Percentiles rank a stretch among this genome's conserved stretches.
Conservation (phyloP, 2,797 vertebrate species). For the Epinephelus malabaricus region DNA sequence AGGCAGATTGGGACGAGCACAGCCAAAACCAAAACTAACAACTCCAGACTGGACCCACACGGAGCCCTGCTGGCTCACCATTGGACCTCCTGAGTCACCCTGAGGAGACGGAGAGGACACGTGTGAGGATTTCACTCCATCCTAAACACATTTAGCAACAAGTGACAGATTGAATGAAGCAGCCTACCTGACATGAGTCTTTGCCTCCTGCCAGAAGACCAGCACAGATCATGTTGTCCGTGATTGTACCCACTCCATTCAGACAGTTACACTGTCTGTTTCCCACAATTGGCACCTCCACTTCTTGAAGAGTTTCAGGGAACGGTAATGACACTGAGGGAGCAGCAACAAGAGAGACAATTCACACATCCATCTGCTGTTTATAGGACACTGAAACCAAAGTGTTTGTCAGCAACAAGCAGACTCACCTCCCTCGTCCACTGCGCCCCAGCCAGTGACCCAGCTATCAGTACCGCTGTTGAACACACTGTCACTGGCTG, state of each 20-base stretch:
- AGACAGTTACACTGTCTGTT: conserved; percentile 69
- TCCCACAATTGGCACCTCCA: conserved; percentile 72
- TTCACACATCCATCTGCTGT: conserved; percentile 1
- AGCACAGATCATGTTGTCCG: conserved; percentile 81
- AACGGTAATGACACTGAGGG: conserved; percentile 52
- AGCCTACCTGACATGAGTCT: conserved; percentile 75
- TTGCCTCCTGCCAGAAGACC: conserved; percentile 71
- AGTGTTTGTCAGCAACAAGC: conserved; percentile 1
- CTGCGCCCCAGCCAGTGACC: conserved; percentile 76
- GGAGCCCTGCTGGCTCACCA: conserved; percentile 59
- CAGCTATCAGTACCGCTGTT: conserved; percentile 68
- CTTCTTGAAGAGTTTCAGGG: conserved; percentile 75
- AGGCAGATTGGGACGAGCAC: conserved; percentile 61
- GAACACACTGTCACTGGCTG: conserved; percentile 74
- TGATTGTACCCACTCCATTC: conserved; percentile 31
- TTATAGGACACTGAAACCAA: background rate
- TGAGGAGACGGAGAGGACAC: conserved; percentile 4
- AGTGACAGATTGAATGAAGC: background rate
- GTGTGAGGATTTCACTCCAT: background rate
- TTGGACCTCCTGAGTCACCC: conserved; percentile 66
- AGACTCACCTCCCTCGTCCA: conserved; percentile 68
- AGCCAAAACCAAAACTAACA: conserved; percentile 70
- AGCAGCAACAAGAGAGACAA: background rate
- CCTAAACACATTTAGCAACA: background rate
- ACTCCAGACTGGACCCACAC: conserved; percentile 75